Percentiles rank a stretch among this genome's conserved stretches.
Evolutionary conservation across 1,140 invertebrate genomes (phyloP).

Genomic region (Vanessa tameamea): DNA sequence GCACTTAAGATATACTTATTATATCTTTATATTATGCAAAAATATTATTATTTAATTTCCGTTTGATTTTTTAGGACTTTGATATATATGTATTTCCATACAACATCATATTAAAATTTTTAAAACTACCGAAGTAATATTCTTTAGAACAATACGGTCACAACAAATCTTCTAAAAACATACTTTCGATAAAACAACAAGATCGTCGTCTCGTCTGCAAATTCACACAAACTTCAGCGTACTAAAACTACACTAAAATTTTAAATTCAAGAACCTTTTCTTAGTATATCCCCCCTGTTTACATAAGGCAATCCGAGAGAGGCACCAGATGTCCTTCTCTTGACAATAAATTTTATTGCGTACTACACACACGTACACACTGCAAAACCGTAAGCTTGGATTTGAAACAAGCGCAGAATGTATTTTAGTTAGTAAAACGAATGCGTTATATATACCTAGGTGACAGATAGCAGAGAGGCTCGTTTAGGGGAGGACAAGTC

Average conservation of each 20-base stretch:
- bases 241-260: constrained; percentile 17
- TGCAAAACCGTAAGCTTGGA: constrained; percentile 70
- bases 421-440: constrained; percentile 37
- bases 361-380: constrained; percentile 62
- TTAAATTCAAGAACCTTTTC: constrained; percentile 33
- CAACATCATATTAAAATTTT: too few relatives aligned
- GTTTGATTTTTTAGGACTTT: too few relatives aligned
- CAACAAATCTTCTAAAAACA: too few relatives aligned
- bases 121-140: too few relatives aligned
- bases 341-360: constrained; percentile 78
- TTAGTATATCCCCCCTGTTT: constrained; percentile 19
- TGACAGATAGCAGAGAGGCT: constrained; percentile 13
- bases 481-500: not conserved
- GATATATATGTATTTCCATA: too few relatives aligned
- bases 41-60: too few relatives aligned
- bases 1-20: too few relatives aligned
- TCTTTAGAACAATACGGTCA: too few relatives aligned
- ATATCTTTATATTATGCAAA: too few relatives aligned
- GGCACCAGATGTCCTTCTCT: constrained; percentile 71
- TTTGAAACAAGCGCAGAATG: constrained; percentile 58
- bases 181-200: too few relatives aligned
- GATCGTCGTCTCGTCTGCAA: not conserved
- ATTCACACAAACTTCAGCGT: not conserved
- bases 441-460: constrained; percentile 26
- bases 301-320: constrained; percentile 39